A percentile compares a stretch with the other conserved stretches of the same genome.
Conservation (phyloP, 2,113 vertebrate species). For the Podarcis muralis region DNA sequence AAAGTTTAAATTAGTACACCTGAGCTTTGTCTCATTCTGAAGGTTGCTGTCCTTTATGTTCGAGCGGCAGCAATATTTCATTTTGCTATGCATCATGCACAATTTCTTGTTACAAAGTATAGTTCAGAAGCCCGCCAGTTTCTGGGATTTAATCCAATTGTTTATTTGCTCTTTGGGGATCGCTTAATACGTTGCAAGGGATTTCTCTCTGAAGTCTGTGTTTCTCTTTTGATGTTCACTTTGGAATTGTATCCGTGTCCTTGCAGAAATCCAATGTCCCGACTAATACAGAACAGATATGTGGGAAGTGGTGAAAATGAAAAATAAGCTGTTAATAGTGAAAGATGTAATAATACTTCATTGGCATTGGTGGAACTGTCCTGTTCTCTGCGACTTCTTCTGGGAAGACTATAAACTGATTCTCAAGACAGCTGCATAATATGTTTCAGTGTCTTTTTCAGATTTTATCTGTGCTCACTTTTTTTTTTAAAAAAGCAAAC, state of each 20-base stretch:
- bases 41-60: slow-evolving; percentile 5
- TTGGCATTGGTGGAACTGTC: neutral
- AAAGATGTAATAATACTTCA: neutral
- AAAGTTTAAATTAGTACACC: neutral
- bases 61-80: neutral
- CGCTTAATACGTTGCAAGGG: neutral
- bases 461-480: accelerated
- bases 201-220: slow-evolving; percentile 33
- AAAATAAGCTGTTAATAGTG: neutral
- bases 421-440: neutral
- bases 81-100: neutral
- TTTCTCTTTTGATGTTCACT: neutral
- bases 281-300: neutral
- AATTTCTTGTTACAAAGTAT: slow-evolving; percentile 11
- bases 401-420: neutral
- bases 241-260: slow-evolving; percentile 1
- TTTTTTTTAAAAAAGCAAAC: slow-evolving; percentile 25
- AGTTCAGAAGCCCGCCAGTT: neutral
- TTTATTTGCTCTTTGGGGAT: slow-evolving; percentile 37
- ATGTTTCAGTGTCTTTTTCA: slow-evolving; percentile 17
- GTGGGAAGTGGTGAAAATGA: neutral
- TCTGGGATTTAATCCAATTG: slow-evolving; percentile 13
- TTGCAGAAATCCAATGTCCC: slow-evolving; percentile 25
- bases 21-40: neutral
- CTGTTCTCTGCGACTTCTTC: slow-evolving; percentile 5